A percentile compares a stretch with the other conserved stretches of the same genome.
These are phyloP conservation scores for Andricus grossulariae DNA, from an alignment of 1,140 invertebrate species.

Conservation along the genomic window DNA sequence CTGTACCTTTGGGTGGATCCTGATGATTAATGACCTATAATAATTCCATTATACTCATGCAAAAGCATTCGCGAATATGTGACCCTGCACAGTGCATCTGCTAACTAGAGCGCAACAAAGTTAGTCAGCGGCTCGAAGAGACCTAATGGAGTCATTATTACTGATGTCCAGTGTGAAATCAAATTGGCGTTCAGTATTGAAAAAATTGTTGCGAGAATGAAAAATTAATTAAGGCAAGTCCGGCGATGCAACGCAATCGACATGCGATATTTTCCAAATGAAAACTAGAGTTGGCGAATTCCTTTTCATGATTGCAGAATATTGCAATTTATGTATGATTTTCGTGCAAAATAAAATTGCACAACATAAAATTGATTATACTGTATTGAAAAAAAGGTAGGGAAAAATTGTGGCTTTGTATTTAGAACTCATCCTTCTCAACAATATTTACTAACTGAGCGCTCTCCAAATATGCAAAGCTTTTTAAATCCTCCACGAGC, in stretches of 20 bases:
- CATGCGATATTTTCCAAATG: constrained; percentile 6
- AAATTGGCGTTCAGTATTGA: constrained; percentile 23
- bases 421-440: too few species aligned
- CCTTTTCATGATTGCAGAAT: not conserved
- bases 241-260: not conserved
- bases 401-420: too few species aligned
- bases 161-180: constrained; percentile 15
- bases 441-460: too few species aligned
- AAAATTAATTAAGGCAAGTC: constrained; percentile 25
- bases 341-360: too few species aligned
- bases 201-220: constrained; percentile 12
- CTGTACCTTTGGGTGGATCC: not conserved
- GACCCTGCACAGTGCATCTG: constrained; percentile 21
- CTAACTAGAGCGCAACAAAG: constrained; percentile 28
- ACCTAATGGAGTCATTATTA: not conserved
- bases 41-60: constrained; percentile 12
- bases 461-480: too few species aligned
- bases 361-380: too few species aligned
- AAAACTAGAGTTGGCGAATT: not conserved
- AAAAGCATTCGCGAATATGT: constrained; percentile 9
- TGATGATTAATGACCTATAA: not conserved
- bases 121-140: not conserved
- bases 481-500: not conserved
- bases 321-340: too few species aligned
- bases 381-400: too few species aligned